Evolutionary conservation across 2,113 vertebrate species (phyloP), one percentile per base, ranked within the genome.

Genomic region (Xenopus borealis): DNA sequence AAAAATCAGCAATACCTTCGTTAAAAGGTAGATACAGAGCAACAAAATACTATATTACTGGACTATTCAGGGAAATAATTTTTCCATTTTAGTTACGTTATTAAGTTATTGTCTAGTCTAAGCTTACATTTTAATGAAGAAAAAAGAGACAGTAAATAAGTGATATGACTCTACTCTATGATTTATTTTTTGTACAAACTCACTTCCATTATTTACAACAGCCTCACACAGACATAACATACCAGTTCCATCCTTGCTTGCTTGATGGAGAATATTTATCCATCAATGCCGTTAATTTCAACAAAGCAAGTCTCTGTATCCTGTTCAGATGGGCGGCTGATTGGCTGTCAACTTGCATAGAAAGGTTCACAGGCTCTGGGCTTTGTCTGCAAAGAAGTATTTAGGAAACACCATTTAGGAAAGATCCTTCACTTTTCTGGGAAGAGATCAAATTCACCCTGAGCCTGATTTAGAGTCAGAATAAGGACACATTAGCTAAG

Each of bases 241-340:
- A 96, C 95, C 95, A 96, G 85, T 90, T 94, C 94, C 95, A 96
- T 72, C 95, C 93, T 82, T 95, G 94, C 79, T 91, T 94, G 81
- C 93, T 94, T 86, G 88, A 88, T 2, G 93, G 93, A 0, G 94
- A 94, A 69, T 92, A 84, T 82, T 90, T 94, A 84, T 96, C 95
- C 94, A 96, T 95, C 57, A 96, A 81, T 62, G 92, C 85, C 0
- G 93, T 95, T 85, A 96, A 88, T 63, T 88, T 93, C 75, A 96
- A 78, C 82, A 96, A 68, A 0, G 94, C 88, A 70, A 94, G 87
- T 44, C 94, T 94, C 77, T 93, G 93, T 57, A 93, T 88, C 78
- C 85, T 85, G 66, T 87, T 89, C 69, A 95, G 85, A 81, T 91
- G 89, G 52, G 91, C 81, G 6, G 88, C 89, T 3, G 91, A 87